Evolutionary conservation across 2,888 invertebrate species (phyloP), one percentile per base, ranked within the genome.

Genomic region (Himalopsyche japonica): DNA sequence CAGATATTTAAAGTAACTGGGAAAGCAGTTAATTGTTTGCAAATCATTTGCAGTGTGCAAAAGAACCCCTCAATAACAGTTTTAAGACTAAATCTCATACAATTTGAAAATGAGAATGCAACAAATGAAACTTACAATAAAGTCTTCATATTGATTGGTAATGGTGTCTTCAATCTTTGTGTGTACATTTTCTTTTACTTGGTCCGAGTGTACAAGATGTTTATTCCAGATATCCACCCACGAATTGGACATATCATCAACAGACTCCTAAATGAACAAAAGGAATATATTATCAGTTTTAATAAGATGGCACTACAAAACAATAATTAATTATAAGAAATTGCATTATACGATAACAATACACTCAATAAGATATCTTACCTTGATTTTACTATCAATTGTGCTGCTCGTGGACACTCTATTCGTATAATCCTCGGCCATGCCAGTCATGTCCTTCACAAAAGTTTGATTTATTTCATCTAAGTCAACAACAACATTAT

Each of bases 391-490:
- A 5, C 32, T 6, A 30, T 82, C 82, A 12, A 85, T 47, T 30
- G 27, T 77, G 49, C 15, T 20, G 15, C 6, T 48, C 43, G 15
- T 20, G 7, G 27, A 83, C 3, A 86, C 76, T n/a, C 81, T 81
- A 24, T 37, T 20, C 2, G 48, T 10, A 27, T 81, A 77, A 18
- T 83, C 77, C 18, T 8, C 79, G 8, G 64, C 30, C 47, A 81
- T 76, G 43, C 43, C 24, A 5, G 76, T 34, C 12, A 86, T 81
- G 48, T 85, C 85, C 7, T 76, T 78, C 7, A 82, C 49, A 37
- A 82, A 86, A 15, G 32, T 34, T 57, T 79, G 76, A 34, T 84
- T 84, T 43, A 81, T 64, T 3, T 85, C 83, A 15, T 86, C 83
- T 43, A 86, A 57, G 18, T 48, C 24, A 3, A 15, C 70, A 27